These are phyloP conservation scores for Cheilosia variabilis DNA, from an alignment of 2,888 invertebrate genomes.

Conservation along the genomic window DNA sequence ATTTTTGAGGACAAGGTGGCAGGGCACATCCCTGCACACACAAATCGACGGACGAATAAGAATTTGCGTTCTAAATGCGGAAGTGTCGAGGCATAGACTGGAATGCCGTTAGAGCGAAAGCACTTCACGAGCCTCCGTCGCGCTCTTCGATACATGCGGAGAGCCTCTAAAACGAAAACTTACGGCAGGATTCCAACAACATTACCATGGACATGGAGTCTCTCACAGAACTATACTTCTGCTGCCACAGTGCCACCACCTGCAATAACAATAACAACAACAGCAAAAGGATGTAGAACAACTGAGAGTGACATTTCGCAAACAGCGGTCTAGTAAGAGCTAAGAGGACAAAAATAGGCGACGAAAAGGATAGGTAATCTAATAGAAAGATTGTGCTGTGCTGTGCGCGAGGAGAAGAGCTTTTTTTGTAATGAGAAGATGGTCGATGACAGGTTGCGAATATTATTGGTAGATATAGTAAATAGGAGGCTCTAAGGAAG, in stretches of 20 bases:
- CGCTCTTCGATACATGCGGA: conserved; percentile 42
- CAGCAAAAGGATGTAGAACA: conserved; percentile 52
- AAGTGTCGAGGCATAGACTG: conserved; percentile 77
- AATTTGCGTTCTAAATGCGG: conserved; percentile 76
- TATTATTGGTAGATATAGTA: conserved; percentile 25
- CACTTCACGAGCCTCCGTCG: conserved; percentile 72
- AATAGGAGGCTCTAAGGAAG: conserved; percentile 38
- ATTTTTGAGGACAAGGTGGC: conserved; percentile 41
- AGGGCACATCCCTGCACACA: conserved; percentile 54
- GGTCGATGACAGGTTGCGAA: conserved; percentile 57
- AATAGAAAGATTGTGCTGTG: background rate
- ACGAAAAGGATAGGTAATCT: conserved; percentile 47
- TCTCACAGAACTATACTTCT: conserved; percentile 10
- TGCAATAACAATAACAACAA: conserved; percentile 16
- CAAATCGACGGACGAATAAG: conserved; percentile 56
- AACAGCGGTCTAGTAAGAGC: conserved; percentile 37
- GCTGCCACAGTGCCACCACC: background rate
- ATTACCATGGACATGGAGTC: conserved; percentile 34
- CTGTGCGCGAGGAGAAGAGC: conserved; percentile 52
- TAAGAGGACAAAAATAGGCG: conserved; percentile 59
- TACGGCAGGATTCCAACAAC: conserved; percentile 62
- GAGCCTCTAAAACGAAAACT: conserved; percentile 52
- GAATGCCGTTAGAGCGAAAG: conserved; percentile 75
- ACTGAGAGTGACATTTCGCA: conserved; percentile 59
- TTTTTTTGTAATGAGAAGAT: conserved; percentile 52